Evolutionary conservation across 2,113 vertebrate species (phyloP).

Genomic region (Dolichotis patagonum): DNA sequence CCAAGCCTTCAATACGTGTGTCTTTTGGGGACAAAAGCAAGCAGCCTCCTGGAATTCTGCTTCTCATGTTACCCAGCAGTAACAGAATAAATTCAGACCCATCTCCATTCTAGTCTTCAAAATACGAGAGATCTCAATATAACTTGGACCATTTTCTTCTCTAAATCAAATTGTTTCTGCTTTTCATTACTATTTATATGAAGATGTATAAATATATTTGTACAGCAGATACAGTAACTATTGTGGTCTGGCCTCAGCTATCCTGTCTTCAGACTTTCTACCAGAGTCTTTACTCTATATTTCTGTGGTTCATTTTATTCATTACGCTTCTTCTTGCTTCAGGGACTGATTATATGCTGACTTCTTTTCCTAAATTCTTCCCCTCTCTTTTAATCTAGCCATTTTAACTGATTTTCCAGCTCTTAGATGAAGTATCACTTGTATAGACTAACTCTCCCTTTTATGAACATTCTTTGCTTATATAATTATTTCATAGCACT

Average conservation of each 20-base stretch:
- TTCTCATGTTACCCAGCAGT: not conserved
- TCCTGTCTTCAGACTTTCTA: not conserved
- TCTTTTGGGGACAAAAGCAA: not conserved
- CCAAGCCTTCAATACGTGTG: not conserved
- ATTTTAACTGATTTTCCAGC: not conserved
- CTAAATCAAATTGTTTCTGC: not conserved
- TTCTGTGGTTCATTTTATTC: not conserved
- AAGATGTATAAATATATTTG: not conserved
- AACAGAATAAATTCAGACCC: not conserved
- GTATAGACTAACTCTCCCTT: not conserved
- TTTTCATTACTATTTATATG: not conserved
- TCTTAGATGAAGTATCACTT: slow-evolving; percentile 22
- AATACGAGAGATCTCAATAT: not conserved
- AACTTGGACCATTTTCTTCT: not conserved
- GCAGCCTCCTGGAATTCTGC: not conserved
- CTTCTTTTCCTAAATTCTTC: not conserved
- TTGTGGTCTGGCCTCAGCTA: not conserved
- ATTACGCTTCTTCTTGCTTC: not conserved
- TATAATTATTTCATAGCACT: slow-evolving; percentile 30
- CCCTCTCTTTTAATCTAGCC: not conserved
- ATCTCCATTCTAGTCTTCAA: not conserved
- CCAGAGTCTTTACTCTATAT: not conserved
- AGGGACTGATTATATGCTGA: not conserved
- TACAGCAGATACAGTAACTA: not conserved
- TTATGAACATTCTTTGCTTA: not conserved